These are phyloP conservation scores for Lordiphosa stackelbergi DNA, from an alignment of 1,140 invertebrate species.

Conservation along the genomic window DNA sequence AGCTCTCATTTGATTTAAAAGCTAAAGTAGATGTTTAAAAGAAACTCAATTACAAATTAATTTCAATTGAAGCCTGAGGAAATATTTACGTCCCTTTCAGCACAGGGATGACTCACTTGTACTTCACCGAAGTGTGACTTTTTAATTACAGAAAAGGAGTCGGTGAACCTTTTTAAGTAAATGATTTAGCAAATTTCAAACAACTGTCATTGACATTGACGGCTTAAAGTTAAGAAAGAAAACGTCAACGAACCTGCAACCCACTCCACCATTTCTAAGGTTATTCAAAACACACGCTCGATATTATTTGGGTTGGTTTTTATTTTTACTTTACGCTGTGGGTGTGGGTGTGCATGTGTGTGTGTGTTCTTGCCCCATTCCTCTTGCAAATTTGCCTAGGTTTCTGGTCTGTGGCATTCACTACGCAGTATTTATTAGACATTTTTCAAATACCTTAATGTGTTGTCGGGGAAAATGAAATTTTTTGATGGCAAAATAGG, in stretches of 20 bases:
- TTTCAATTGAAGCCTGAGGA: constrained; percentile 18
- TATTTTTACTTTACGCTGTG: constrained; percentile 6
- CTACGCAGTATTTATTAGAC: constrained; percentile 22
- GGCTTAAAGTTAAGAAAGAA: constrained; percentile 34
- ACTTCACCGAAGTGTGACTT: constrained; percentile 19
- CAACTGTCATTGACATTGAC: constrained; percentile 68
- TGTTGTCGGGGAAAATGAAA: too few species aligned
- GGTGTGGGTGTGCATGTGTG: constrained; percentile 10
- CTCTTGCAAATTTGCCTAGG: constrained; percentile 2
- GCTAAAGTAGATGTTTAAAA: neutral
- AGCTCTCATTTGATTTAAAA: neutral
- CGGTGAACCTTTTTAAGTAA: constrained; percentile 31
- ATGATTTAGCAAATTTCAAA: constrained; percentile 46
- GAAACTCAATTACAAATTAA: constrained; percentile 41
- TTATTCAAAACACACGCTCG: constrained; percentile 36
- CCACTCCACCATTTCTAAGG: neutral
- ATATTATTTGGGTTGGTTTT: constrained; percentile 63
- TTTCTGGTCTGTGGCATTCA: neutral
- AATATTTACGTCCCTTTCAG: neutral
- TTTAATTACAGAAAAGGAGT: constrained; percentile 37
- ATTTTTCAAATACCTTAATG: neutral
- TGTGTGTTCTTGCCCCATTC: neutral
- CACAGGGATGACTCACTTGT: constrained; percentile 15
- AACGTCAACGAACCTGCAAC: constrained; percentile 59
- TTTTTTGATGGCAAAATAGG: too few species aligned